Conservation (phyloP, 2,113 vertebrate species). For the Nycticebus coucang region DNA sequence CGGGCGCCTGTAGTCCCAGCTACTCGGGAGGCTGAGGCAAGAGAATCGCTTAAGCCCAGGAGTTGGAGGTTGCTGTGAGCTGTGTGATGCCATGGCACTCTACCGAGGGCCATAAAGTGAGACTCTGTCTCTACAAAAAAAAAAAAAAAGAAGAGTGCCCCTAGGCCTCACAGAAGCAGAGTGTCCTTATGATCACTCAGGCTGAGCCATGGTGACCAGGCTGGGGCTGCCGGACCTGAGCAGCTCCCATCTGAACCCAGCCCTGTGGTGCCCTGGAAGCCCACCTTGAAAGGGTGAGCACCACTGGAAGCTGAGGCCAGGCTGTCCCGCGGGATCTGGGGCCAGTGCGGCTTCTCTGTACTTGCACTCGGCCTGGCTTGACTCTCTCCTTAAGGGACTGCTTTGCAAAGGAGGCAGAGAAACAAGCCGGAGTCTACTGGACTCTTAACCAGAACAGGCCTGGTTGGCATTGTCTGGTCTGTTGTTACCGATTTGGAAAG, state of each 20-base stretch:
- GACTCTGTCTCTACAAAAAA: too few relatives aligned
- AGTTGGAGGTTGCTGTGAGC: too few relatives aligned
- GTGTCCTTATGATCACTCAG: background rate
- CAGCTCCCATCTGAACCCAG: background rate
- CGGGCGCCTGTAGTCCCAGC: too few relatives aligned
- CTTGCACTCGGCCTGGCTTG: fast-evolving
- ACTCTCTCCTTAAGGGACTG: too few relatives aligned
- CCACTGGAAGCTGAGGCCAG: background rate
- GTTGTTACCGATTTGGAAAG: background rate
- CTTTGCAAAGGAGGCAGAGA: background rate
- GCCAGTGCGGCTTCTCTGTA: background rate
- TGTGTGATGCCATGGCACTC: too few relatives aligned
- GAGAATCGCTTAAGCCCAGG: too few relatives aligned
- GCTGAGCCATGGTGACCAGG: background rate
- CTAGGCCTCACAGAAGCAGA: background rate
- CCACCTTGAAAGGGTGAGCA: background rate
- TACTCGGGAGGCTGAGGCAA: too few relatives aligned
- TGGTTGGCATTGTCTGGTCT: background rate
- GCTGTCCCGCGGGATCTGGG: background rate
- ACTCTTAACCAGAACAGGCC: background rate
- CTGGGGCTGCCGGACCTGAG: background rate
- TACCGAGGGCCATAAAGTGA: too few relatives aligned
- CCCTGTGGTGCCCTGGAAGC: fast-evolving
- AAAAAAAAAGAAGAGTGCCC: background rate
- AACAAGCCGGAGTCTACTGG: background rate